A percentile compares a stretch with the other conserved stretches of the same genome.
phyloP scores from a whole-genome alignment of 2,797 vertebrate genomes.

The Rhinichthys osculus region DNA sequence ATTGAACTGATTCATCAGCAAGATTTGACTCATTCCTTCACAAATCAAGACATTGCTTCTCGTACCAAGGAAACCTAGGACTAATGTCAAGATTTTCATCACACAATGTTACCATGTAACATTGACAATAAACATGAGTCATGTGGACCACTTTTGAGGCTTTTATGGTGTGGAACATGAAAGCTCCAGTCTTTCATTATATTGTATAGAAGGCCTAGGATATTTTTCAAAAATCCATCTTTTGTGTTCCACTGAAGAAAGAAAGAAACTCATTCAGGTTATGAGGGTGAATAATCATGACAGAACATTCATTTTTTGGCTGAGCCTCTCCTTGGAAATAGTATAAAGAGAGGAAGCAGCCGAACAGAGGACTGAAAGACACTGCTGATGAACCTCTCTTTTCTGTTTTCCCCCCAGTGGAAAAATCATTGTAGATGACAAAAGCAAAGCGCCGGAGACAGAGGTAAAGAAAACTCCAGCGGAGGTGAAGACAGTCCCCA shows the following conservation, averaged over 20 bases:
- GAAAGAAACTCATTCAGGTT: background rate
- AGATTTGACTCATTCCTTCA: background rate
- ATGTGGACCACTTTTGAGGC: background rate
- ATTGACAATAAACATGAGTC: background rate
- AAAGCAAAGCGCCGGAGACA: conserved; percentile 79
- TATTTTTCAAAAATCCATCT: background rate
- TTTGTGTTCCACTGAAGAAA: conserved; percentile 4
- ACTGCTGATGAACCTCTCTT: conserved; percentile 34
- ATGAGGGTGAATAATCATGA: background rate
- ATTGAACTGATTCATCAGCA: background rate
- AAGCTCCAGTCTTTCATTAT: background rate
- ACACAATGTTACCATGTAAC: background rate
- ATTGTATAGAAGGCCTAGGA: background rate
- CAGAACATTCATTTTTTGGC: background rate
- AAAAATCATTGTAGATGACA: conserved; percentile 87
- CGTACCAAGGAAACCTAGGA: background rate
- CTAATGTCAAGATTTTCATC: background rate
- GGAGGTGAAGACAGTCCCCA: conserved; percentile 95
- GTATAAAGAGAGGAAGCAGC: background rate
- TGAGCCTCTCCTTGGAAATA: background rate
- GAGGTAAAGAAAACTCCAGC: conserved; percentile 85
- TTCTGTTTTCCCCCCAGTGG: conserved; percentile 68
- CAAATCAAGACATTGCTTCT: background rate
- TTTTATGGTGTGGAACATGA: background rate
- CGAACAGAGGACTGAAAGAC: background rate